Conservation (phyloP, 2,113 vertebrate species). For the Labrus mixtus region DNA sequence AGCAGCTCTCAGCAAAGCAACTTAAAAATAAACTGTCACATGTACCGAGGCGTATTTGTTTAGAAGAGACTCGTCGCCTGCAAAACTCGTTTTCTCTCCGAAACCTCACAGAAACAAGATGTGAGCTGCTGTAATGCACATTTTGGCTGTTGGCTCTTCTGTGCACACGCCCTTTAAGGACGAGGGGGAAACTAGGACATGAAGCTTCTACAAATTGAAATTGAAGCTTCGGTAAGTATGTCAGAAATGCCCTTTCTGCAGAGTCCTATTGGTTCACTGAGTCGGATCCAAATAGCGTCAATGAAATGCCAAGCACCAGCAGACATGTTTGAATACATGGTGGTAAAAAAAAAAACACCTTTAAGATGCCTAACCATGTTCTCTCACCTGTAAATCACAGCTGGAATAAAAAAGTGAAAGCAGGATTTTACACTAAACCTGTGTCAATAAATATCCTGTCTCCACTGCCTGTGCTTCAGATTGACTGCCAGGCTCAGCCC, state of each 20-base stretch:
- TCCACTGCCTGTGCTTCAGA: conserved; percentile 13
- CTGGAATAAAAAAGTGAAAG: conserved; percentile 25
- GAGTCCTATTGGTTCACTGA: conserved; percentile 18
- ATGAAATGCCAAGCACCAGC: conserved; percentile 19
- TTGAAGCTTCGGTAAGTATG: conserved; percentile 1
- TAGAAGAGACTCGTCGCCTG: conserved; percentile 23
- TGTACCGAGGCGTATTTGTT: conserved; percentile 47
- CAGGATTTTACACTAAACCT: conserved; percentile 11
- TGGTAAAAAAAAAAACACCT: conserved; percentile 29
- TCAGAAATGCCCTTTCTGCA: conserved; percentile 23
- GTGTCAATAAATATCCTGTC: background rate
- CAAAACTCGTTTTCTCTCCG: conserved; percentile 26
- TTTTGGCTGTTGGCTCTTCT: background rate
- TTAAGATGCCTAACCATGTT: background rate
- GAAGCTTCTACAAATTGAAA: background rate
- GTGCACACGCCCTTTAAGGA: background rate
- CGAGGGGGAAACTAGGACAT: background rate
- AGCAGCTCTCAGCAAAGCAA: conserved; percentile 40
- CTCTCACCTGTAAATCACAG: conserved; percentile 3
- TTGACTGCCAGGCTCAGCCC: background rate
- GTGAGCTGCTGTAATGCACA: background rate
- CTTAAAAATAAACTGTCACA: conserved; percentile 71
- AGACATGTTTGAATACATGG: background rate
- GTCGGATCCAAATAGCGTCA: background rate
- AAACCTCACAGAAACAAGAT: background rate